Conservation (phyloP, 2,113 vertebrate genomes). For the Tetraodon nigroviridis region DNA sequence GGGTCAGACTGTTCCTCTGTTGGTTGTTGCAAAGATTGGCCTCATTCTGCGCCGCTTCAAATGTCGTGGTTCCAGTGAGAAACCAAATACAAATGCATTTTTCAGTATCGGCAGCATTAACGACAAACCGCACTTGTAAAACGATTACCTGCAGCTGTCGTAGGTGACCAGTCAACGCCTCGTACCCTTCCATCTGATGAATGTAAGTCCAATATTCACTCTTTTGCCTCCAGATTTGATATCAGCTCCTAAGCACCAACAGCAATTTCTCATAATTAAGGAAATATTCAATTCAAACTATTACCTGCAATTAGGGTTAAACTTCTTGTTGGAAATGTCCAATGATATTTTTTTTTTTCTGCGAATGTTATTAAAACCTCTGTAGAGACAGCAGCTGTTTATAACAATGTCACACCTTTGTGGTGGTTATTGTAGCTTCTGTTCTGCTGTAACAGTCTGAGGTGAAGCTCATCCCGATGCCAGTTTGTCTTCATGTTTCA, state of each 20-base stretch:
- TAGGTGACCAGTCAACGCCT: too few relatives aligned
- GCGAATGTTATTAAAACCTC: neutral
- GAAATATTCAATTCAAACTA: neutral
- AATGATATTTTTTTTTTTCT: neutral
- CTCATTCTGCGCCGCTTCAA: slow-evolving; percentile 14
- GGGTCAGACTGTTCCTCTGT: neutral
- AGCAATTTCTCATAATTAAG: neutral
- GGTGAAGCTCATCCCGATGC: neutral
- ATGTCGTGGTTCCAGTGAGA: neutral
- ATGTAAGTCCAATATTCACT: neutral
- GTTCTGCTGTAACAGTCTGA: neutral
- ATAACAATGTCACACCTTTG: neutral
- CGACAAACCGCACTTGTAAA: too few relatives aligned
- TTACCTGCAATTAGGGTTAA: neutral
- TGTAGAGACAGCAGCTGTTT: neutral
- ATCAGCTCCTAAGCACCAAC: neutral
- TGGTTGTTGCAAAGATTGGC: slow-evolving; percentile 4
- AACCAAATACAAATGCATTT: too few relatives aligned
- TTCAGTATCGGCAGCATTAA: too few relatives aligned
- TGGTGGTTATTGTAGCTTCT: neutral
- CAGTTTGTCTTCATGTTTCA: slow-evolving; percentile 43
- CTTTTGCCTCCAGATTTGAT: neutral
- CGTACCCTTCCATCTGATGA: neutral
- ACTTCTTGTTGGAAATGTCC: neutral
- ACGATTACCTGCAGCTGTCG: neutral